phyloP scores from a whole-genome alignment of 2,113 vertebrate species.

The Microcebus tavaratra region DNA sequence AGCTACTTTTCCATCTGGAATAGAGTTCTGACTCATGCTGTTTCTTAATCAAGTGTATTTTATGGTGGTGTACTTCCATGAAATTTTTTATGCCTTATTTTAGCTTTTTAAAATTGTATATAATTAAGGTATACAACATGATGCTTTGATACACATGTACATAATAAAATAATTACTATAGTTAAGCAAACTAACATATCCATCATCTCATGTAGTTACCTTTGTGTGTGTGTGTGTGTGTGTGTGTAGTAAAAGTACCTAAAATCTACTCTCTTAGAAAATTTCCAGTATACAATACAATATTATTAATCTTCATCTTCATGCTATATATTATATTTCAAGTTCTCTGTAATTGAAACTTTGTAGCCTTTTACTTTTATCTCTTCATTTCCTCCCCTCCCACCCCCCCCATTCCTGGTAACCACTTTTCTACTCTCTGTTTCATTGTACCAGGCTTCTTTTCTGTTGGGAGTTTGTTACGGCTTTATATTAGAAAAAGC shows the following conservation, averaged over 20 bases:
- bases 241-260: not conserved
- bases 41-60: not conserved
- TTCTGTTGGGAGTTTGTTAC: not conserved
- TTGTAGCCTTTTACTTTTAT: not conserved
- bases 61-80: not conserved
- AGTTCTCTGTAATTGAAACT: not conserved
- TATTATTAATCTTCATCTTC: too few relatives aligned
- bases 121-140: not conserved
- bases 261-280: not conserved
- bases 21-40: not conserved
- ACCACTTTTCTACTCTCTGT: not conserved
- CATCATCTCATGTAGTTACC: not conserved
- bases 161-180: not conserved
- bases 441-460: not conserved
- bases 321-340: not conserved
- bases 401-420: too few relatives aligned
- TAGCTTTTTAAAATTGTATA: not conserved
- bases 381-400: not conserved
- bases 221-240: too few relatives aligned
- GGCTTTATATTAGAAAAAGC: not conserved
- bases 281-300: not conserved
- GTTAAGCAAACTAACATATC: not conserved
- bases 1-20: conserved; percentile 6
- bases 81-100: not conserved
- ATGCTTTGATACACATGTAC: not conserved